Evolutionary conservation across 2,113 vertebrate genomes (phyloP).

Genomic region (Hepsetus odoe): DNA sequence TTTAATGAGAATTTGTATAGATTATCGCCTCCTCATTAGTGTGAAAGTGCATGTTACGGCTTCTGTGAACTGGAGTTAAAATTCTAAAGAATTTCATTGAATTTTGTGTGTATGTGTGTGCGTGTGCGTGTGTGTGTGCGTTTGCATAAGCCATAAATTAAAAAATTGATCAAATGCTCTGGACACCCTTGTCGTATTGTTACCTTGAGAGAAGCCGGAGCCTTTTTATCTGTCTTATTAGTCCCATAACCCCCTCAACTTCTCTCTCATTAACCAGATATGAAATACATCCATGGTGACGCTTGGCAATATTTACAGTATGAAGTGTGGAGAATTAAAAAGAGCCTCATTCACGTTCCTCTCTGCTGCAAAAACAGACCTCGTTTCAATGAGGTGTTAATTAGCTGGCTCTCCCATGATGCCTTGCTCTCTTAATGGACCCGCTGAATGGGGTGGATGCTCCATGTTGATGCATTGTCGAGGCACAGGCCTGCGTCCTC

Average conservation of each 20-base stretch:
- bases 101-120: too few relatives aligned
- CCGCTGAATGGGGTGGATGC: slow-evolving; percentile 1
- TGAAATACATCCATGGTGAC: not conserved
- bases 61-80: too few relatives aligned
- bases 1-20: too few relatives aligned
- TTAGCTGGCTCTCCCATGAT: slow-evolving; percentile 36
- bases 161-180: too few relatives aligned
- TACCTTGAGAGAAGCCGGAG: not conserved
- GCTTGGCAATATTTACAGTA: slow-evolving; percentile 20
- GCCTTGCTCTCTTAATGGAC: slow-evolving; percentile 31
- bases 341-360: slow-evolving; percentile 12
- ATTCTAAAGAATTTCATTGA: too few relatives aligned
- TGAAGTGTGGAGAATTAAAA: not conserved
- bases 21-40: too few relatives aligned
- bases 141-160: too few relatives aligned
- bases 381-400: slow-evolving; percentile 35
- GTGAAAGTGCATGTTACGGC: too few relatives aligned
- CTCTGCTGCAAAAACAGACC: slow-evolving; percentile 17
- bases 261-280: not conserved
- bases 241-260: not conserved
- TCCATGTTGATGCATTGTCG: slow-evolving; percentile 10
- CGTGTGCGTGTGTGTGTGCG: too few relatives aligned
- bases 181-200: not conserved
- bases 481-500: slow-evolving; percentile 7
- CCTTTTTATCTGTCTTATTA: not conserved